Percentiles rank a stretch among this genome's conserved stretches.
phyloP scores from a whole-genome alignment of 1,140 invertebrate genomes.

The Medauroidea extradentata region DNA sequence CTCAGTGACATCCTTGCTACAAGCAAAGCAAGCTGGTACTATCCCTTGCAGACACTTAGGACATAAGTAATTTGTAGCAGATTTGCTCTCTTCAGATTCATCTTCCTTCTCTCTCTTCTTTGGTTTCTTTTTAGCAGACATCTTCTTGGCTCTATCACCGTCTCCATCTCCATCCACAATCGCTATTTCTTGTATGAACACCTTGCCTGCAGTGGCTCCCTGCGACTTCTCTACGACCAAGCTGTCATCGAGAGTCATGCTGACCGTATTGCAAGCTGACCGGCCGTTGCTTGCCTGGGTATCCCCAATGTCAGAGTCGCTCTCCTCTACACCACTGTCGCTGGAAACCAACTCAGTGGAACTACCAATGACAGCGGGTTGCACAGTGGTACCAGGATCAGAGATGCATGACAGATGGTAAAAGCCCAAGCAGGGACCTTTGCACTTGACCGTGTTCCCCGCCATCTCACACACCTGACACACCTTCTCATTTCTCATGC shows the following conservation, averaged over 20 bases:
- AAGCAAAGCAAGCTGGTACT: constrained; percentile 46
- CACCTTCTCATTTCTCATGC: constrained; percentile 47
- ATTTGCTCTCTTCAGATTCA: constrained; percentile 6
- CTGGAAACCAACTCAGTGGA: too few relatives aligned
- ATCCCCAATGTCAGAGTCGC: too few relatives aligned
- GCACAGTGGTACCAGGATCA: too few relatives aligned
- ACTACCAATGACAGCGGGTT: too few relatives aligned
- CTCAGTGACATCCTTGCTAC: constrained; percentile 39
- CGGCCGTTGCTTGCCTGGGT: too few relatives aligned
- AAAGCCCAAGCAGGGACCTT: constrained; percentile 50
- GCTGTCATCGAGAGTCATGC: too few relatives aligned
- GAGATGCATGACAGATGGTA: constrained; percentile 49
- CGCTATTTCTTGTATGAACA: too few relatives aligned
- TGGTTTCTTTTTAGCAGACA: constrained; percentile 32
- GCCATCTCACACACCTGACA: constrained; percentile 62
- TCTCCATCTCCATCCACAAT: background rate
- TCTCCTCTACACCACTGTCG: too few relatives aligned
- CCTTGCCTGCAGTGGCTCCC: too few relatives aligned
- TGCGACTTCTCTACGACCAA: too few relatives aligned
- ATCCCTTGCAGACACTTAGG: constrained; percentile 20
- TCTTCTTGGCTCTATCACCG: background rate
- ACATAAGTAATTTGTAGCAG: too few relatives aligned
- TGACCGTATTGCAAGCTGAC: too few relatives aligned
- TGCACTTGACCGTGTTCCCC: constrained; percentile 58
- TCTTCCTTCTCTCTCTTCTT: constrained; percentile 39